Percentiles rank a stretch among this genome's conserved stretches.
These are phyloP conservation scores for Collichthys lucidus DNA, from an alignment of 2,113 vertebrate genomes.

Conservation along the genomic window DNA sequence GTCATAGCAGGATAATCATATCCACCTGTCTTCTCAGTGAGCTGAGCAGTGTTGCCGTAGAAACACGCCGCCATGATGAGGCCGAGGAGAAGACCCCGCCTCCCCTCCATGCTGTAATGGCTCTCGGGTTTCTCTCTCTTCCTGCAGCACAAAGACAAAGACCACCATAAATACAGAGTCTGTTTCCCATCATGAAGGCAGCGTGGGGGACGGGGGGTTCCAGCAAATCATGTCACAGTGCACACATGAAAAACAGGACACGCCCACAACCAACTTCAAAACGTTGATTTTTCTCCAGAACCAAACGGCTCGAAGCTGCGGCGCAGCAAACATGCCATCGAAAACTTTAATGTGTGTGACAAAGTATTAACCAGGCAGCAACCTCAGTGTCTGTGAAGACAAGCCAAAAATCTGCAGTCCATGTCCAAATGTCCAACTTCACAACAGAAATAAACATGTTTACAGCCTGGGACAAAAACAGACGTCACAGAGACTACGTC, in stretches of 20 bases:
- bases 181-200: conserved; percentile 42
- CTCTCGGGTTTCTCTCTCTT: conserved; percentile 51
- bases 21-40: conserved; percentile 70
- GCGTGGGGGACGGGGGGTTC: background rate
- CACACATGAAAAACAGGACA: background rate
- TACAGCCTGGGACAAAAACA: no score
- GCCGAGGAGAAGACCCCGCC: conserved; percentile 51
- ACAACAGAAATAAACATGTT: no score
- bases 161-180: background rate
- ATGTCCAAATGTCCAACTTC: no score
- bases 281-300: background rate
- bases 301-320: background rate
- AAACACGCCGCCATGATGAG: conserved; percentile 59
- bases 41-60: conserved; percentile 48
- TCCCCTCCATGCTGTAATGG: conserved; percentile 55
- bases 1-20: conserved; percentile 44
- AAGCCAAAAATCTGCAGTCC: no score
- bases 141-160: conserved; percentile 48
- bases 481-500: no score
- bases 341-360: no score
- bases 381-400: no score
- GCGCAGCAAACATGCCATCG: background rate
- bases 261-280: background rate
- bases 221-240: background rate
- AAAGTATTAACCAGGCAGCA: no score